Base-by-base conservation (phyloP, 2,888 invertebrate species). In the Frankliniella intonsa region DNA sequence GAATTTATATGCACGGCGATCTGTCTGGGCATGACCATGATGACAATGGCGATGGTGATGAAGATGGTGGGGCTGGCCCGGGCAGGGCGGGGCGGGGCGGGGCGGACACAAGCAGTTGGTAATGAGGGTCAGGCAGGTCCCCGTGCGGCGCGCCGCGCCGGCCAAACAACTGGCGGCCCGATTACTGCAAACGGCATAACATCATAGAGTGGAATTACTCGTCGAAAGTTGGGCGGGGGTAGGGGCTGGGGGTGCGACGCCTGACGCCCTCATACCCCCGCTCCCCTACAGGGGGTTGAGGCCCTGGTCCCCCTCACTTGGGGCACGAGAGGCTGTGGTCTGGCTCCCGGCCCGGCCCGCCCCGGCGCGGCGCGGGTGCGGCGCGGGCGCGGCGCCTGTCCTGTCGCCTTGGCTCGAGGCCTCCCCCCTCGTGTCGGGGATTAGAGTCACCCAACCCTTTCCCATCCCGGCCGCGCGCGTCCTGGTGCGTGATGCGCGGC, bases 1-100 rank as follows among this genome's bases (percentile, higher is more conserved):
- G 25, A 76, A 76, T 76, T 76, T 76, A 76, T 76, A 76, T 76
- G 69, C 69, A 76, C 69, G 69, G 25, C 69, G 69, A 76, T 25
- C 69, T 76, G 17, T 22, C 69, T 25, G 25, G 8, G 69, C 25
- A 22, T 25, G 22, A 22, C 69, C 62, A 62, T 7, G 62, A 62
- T 62, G 62, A 22, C 25, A 11, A 9, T 76, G 69, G 69, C 69
- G 69, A 22, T 55, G 55, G 19, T 76, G 69, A 76, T 76, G 62
- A 62, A 62, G 62, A 76, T 76, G 69, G 25, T 25, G 22, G 11
- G 25, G 69, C 14, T n/a, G n/a, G n/a, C n/a, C n/a, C n/a, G n/a
- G n/a, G n/a, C 38, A 5, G 38, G 38, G 38, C 38, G 38, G 38
- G 38, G 5, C 38, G 38, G 38, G 38, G 38, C 38, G 38, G 38